A percentile compares a stretch with the other conserved stretches of the same genome.
These are phyloP conservation scores for Oryctes rhinoceros DNA, from an alignment of 1,140 invertebrate species.

Conservation along the genomic window DNA sequence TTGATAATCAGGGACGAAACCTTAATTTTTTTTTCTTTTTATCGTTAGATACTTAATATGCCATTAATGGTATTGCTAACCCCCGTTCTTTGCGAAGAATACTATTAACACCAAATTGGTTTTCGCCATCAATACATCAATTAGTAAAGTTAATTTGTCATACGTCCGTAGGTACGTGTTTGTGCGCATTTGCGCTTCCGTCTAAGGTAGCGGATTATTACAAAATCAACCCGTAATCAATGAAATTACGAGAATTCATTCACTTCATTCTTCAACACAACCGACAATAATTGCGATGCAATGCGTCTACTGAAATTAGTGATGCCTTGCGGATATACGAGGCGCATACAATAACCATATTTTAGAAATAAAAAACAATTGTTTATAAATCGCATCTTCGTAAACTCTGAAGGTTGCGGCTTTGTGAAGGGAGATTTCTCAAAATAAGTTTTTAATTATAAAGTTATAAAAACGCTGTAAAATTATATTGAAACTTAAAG, in stretches of 20 bases:
- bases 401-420: too few relatives aligned
- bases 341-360: too few relatives aligned
- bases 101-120: neutral
- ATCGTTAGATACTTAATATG: neutral
- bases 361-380: too few relatives aligned
- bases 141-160: constrained; percentile 13
- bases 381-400: too few relatives aligned
- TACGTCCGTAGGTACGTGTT: neutral
- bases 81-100: neutral
- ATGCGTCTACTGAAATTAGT: too few relatives aligned
- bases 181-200: neutral
- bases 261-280: constrained; percentile 3
- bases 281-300: neutral
- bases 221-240: constrained; percentile 4
- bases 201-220: neutral
- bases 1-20: neutral
- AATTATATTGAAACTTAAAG: too few relatives aligned
- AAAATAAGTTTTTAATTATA: too few relatives aligned
- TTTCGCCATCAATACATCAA: neutral
- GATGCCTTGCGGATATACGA: too few relatives aligned
- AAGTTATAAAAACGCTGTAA: too few relatives aligned
- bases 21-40: neutral
- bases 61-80: neutral
- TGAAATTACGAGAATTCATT: neutral
- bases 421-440: too few relatives aligned